Conservation (phyloP, 2,113 vertebrate genomes). For the Ariopsis seemanni region DNA sequence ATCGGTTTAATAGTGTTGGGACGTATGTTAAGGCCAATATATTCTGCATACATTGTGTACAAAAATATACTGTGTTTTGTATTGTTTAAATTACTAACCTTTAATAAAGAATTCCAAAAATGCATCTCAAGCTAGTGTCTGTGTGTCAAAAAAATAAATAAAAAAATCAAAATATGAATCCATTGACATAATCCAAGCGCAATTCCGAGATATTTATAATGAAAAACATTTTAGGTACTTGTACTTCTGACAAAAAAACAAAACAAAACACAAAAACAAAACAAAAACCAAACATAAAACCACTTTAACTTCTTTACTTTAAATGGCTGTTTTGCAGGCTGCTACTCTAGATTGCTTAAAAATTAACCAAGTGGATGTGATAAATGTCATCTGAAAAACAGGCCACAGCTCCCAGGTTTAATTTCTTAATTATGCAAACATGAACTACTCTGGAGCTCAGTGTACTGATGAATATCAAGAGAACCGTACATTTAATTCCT, state of each 20-base stretch:
- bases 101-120: not conserved
- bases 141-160: not conserved
- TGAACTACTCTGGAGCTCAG: constrained; percentile 58
- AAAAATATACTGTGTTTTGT: not conserved
- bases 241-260: not conserved
- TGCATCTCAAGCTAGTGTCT: not conserved
- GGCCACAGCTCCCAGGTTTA: constrained; percentile 47
- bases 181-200: not conserved
- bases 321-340: not conserved
- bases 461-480: constrained; percentile 69
- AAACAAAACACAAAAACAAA: not conserved
- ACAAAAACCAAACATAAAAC: not conserved
- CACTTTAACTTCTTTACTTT: not conserved
- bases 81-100: not conserved
- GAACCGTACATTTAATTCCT: constrained; percentile 59
- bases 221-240: not conserved
- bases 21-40: constrained; percentile 22
- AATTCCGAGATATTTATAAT: not conserved
- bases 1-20: constrained; percentile 44
- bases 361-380: constrained; percentile 46
- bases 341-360: constrained; percentile 28
- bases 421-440: constrained; percentile 65
- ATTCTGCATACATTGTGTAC: not conserved
- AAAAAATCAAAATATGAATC: not conserved
- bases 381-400: constrained; percentile 57